Evolutionary conservation across 2,113 vertebrate genomes (phyloP).

Genomic region (Gnathonemus echidnorhynchus): DNA sequence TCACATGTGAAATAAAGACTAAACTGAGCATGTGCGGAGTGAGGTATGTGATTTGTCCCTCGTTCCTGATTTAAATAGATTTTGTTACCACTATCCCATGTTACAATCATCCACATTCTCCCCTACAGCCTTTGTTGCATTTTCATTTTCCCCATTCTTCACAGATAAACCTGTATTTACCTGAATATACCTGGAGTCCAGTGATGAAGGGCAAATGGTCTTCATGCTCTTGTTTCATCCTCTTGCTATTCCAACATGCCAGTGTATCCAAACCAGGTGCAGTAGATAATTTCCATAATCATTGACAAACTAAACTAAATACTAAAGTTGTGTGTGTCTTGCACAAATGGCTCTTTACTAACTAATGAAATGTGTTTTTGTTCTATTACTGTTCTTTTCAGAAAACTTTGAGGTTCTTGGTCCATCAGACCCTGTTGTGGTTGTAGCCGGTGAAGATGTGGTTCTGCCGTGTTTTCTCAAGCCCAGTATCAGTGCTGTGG

Average conservation of each 20-base stretch:
- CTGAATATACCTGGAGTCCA: too few relatives aligned
- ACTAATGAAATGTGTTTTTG: neutral
- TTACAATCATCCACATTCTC: too few relatives aligned
- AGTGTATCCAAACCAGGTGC: neutral
- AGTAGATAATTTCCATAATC: neutral
- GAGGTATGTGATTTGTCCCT: too few relatives aligned
- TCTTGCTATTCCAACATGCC: neutral
- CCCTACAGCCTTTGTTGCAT: too few relatives aligned
- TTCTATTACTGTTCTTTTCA: neutral
- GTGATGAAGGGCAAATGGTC: too few relatives aligned
- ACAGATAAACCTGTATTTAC: too few relatives aligned
- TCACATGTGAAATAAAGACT: too few relatives aligned
- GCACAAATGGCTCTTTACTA: neutral
- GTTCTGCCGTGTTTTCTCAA: conserved; percentile 23
- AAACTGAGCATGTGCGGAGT: too few relatives aligned
- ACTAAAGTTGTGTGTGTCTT: neutral
- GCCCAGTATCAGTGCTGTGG: conserved; percentile 21
- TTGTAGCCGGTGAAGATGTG: conserved; percentile 11
- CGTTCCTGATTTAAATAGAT: too few relatives aligned
- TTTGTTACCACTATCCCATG: too few relatives aligned
- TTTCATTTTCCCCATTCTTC: too few relatives aligned
- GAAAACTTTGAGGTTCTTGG: neutral
- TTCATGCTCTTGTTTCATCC: neutral
- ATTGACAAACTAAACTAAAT: neutral
- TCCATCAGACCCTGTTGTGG: neutral